Percentiles rank a stretch among this genome's conserved stretches.
phyloP scores from a whole-genome alignment of 2,113 vertebrate species.

The Tringa solitaria region DNA sequence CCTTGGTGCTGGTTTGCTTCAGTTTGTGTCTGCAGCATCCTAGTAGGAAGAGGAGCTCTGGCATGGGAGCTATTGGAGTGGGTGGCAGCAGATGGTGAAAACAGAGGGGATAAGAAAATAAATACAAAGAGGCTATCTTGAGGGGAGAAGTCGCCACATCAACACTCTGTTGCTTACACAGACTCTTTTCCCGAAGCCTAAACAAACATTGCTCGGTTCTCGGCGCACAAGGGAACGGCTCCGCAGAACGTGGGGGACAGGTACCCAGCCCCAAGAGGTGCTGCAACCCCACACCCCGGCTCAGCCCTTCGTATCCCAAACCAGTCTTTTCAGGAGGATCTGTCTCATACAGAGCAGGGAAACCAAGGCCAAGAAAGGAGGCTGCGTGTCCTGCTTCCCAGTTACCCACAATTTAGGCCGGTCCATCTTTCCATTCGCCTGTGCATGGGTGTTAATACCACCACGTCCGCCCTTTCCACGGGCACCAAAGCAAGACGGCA shows the following conservation, averaged over 20 bases:
- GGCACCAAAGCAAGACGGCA: neutral
- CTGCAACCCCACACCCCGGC: neutral
- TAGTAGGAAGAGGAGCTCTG: slow-evolving; percentile 42
- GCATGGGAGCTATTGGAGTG: slow-evolving; percentile 48
- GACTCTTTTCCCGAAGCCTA: neutral
- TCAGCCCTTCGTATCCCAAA: accelerated
- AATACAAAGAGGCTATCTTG: slow-evolving; percentile 65
- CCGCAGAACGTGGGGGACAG: accelerated
- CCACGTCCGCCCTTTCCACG: accelerated
- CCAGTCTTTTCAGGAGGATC: neutral
- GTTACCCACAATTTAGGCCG: neutral
- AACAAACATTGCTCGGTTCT: slow-evolving; percentile 50
- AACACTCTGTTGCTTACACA: slow-evolving; percentile 57
- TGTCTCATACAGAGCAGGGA: neutral
- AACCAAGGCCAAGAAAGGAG: neutral
- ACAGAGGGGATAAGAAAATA: slow-evolving; percentile 62
- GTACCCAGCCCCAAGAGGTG: neutral
- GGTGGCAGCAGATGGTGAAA: slow-evolving; percentile 66
- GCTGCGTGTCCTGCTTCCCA: accelerated
- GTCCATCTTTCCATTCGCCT: neutral
- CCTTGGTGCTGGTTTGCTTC: neutral
- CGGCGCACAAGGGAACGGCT: accelerated
- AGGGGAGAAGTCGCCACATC: slow-evolving; percentile 55
- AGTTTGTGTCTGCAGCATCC: neutral
- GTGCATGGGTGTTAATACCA: neutral